A percentile compares a stretch with the other conserved stretches of the same genome.
These are phyloP conservation scores for Lordiphosa andalusiaca DNA, from an alignment of 2,888 invertebrate species.

Conservation along the genomic window DNA sequence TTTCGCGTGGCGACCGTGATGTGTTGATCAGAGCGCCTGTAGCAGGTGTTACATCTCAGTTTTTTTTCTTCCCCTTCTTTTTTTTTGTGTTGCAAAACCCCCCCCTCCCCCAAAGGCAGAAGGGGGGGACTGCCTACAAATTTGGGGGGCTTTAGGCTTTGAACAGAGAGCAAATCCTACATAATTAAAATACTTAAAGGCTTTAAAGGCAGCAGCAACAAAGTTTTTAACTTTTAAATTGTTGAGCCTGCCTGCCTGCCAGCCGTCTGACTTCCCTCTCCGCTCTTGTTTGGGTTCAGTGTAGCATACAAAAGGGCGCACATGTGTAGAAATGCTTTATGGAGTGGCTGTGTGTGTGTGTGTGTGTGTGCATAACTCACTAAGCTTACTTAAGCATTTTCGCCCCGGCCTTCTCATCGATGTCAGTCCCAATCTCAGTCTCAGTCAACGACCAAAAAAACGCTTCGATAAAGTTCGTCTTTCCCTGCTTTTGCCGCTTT, in stretches of 20 bases:
- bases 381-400: constrained; percentile 70
- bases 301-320: constrained; percentile 46
- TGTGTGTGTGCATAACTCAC: constrained; percentile 32
- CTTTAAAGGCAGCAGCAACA: constrained; percentile 58
- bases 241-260: constrained; percentile 42
- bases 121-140: constrained; percentile 40
- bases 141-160: constrained; percentile 46
- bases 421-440: constrained; percentile 56
- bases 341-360: constrained; percentile 4
- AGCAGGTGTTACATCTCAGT: constrained; percentile 64
- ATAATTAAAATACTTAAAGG: constrained; percentile 73
- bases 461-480: constrained; percentile 37
- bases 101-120: too few relatives aligned
- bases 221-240: constrained; percentile 69
- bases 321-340: constrained; percentile 55
- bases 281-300: constrained; percentile 23
- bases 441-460: constrained; percentile 27
- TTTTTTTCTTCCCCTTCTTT: constrained; percentile 2
- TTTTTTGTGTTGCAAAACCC: too few relatives aligned
- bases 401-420: constrained; percentile 34
- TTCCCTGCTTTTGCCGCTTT: background rate
- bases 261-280: background rate
- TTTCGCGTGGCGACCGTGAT: constrained; percentile 13
- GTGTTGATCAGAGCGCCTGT: constrained; percentile 18
- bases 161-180: constrained; percentile 52